A percentile compares a stretch with the other conserved stretches of the same genome.
Evolutionary conservation across 2,113 vertebrate genomes (phyloP).

Genomic region (Prinia subflava): DNA sequence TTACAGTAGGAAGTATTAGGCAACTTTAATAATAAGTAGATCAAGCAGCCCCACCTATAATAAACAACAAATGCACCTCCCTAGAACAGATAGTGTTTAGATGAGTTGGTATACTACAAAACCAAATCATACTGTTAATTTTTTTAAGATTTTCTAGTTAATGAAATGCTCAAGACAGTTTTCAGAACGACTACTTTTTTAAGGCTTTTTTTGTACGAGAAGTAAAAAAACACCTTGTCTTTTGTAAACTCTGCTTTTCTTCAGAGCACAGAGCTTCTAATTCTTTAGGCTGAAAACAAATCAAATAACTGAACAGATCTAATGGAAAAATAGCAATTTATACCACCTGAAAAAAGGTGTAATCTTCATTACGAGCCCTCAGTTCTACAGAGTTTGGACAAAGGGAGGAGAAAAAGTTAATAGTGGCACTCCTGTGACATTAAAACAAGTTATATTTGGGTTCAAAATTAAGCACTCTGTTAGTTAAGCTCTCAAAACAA

Average conservation of each 20-base stretch:
- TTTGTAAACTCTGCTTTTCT: neutral
- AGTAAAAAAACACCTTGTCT: neutral
- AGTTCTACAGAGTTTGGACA: neutral
- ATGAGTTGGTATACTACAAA: neutral
- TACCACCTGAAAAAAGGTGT: neutral
- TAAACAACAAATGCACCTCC: conserved; percentile 31
- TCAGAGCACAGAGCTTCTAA: neutral
- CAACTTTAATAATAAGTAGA: conserved; percentile 54
- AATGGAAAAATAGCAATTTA: neutral
- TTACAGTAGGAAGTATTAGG: conserved; percentile 39
- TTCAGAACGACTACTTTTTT: neutral
- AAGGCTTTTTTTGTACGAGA: neutral
- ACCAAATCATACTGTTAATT: neutral
- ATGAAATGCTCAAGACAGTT: neutral
- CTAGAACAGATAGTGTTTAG: conserved; percentile 28
- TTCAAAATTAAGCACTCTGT: neutral
- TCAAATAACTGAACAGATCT: neutral
- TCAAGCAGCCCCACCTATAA: conserved; percentile 38
- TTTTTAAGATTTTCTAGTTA: neutral
- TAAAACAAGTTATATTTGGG: neutral
- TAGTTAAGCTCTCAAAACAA: neutral
- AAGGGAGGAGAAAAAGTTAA: neutral
- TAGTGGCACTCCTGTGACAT: neutral
- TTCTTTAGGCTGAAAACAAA: neutral
- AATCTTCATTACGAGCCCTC: neutral